Conservation (phyloP, 2,888 invertebrate species). For the Bombylius major region DNA sequence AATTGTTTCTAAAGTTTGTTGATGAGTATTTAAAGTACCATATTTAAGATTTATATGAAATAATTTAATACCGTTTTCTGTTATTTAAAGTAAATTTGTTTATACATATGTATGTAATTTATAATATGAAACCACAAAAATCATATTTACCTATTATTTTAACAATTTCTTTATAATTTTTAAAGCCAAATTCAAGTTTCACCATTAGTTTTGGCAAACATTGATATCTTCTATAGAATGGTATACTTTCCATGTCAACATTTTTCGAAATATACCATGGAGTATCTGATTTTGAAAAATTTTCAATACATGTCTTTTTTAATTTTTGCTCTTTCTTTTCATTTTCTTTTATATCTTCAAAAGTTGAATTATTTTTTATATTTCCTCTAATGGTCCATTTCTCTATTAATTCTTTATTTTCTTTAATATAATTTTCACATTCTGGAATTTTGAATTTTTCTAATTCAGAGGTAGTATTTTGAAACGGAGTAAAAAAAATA, state of each 20-base stretch:
- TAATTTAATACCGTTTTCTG: slow-evolving; percentile 6
- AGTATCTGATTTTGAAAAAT: neutral
- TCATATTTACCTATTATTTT: neutral
- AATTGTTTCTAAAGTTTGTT: slow-evolving; percentile 2
- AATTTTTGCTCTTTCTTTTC: too few relatives aligned
- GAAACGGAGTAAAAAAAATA: too few relatives aligned
- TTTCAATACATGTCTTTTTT: neutral
- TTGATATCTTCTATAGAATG: neutral
- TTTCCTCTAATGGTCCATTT: too few relatives aligned
- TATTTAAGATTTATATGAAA: slow-evolving; percentile 7
- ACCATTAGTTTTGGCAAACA: slow-evolving; percentile 1
- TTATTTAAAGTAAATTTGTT: neutral
- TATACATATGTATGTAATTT: neutral
- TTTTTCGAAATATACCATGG: slow-evolving; percentile 1
- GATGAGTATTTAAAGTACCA: slow-evolving; percentile 1
- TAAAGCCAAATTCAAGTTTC: neutral
- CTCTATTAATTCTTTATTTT: too few relatives aligned
- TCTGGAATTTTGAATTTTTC: too few relatives aligned
- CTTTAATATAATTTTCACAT: too few relatives aligned
- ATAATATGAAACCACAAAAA: neutral
- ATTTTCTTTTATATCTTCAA: too few relatives aligned
- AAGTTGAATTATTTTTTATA: too few relatives aligned
- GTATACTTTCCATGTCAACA: neutral
- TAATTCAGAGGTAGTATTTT: too few relatives aligned
- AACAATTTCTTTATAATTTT: neutral